Percentiles rank a stretch among this genome's conserved stretches.
phyloP scores from a whole-genome alignment of 2,113 vertebrate species.

The Chauna torquata region DNA sequence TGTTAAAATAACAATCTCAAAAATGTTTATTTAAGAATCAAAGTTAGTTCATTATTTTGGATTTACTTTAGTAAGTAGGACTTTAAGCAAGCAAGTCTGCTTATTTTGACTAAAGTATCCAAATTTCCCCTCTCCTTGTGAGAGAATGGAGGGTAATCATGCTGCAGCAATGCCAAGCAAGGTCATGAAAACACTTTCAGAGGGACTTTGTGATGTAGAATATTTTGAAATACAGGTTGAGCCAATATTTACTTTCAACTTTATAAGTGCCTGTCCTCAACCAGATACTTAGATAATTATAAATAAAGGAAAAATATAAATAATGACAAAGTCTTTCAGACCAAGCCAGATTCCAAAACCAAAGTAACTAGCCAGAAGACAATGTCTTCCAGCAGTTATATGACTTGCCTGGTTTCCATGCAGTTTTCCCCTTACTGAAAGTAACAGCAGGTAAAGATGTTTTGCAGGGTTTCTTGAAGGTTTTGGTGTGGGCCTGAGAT shows the following conservation, averaged over 20 bases:
- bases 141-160: neutral
- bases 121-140: conserved; percentile 10
- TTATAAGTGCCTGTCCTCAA: conserved; percentile 36
- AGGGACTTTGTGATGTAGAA: conserved; percentile 1
- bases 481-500: neutral
- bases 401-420: neutral
- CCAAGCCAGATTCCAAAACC: neutral
- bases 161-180: neutral
- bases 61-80: conserved; percentile 18
- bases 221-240: neutral
- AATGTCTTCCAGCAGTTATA: neutral
- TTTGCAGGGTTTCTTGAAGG: neutral
- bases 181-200: neutral
- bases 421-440: rapidly evolving
- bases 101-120: conserved; percentile 38
- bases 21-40: conserved; percentile 62
- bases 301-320: conserved; percentile 51
- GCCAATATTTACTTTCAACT: conserved; percentile 47
- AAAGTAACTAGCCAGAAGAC: neutral
- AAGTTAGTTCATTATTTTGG: conserved; percentile 50
- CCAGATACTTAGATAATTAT: conserved; percentile 37
- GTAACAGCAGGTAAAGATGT: neutral
- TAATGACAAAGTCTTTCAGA: conserved; percentile 31
- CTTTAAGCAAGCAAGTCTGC: neutral
- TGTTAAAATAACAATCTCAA: conserved; percentile 55